These are phyloP conservation scores for Triplophysa tibetana DNA, from an alignment of 2,113 vertebrate genomes.

Conservation along the genomic window DNA sequence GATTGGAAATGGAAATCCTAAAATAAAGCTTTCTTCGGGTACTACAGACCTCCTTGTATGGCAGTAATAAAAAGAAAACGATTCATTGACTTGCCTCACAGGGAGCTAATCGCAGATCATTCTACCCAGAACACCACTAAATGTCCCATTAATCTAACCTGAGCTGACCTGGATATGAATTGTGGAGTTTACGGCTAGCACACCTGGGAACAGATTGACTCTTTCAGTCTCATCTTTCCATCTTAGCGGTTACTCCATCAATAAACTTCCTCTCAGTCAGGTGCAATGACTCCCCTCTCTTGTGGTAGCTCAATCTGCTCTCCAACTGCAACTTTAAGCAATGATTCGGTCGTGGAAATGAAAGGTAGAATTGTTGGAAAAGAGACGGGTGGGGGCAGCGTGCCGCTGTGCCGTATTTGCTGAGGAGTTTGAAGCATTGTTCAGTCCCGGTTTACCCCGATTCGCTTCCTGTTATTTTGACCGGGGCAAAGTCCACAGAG, in stretches of 20 bases:
- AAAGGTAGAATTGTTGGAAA: background rate
- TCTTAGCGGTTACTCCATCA: background rate
- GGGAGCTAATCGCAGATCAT: constrained; percentile 25
- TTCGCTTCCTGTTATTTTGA: constrained; percentile 57
- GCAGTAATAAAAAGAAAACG: background rate
- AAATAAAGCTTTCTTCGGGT: too few species aligned
- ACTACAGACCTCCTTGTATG: background rate
- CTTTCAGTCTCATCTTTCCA: background rate
- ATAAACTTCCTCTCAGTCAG: constrained; percentile 6
- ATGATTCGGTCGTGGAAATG: background rate
- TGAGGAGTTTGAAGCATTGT: constrained; percentile 54
- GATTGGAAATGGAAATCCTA: too few species aligned
- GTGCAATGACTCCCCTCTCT: background rate
- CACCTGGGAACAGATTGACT: background rate
- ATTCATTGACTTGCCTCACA: background rate
- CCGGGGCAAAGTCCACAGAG: constrained; percentile 54
- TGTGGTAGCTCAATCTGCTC: background rate
- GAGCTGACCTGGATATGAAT: background rate
- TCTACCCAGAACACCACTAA: background rate
- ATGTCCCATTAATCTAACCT: background rate
- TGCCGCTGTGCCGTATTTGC: constrained; percentile 44
- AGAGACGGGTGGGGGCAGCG: background rate
- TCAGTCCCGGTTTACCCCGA: constrained; percentile 54
- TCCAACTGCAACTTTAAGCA: background rate
- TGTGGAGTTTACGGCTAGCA: background rate